Base-by-base conservation (phyloP, 2,888 invertebrate species). In the Bombyx huttoni region DNA sequence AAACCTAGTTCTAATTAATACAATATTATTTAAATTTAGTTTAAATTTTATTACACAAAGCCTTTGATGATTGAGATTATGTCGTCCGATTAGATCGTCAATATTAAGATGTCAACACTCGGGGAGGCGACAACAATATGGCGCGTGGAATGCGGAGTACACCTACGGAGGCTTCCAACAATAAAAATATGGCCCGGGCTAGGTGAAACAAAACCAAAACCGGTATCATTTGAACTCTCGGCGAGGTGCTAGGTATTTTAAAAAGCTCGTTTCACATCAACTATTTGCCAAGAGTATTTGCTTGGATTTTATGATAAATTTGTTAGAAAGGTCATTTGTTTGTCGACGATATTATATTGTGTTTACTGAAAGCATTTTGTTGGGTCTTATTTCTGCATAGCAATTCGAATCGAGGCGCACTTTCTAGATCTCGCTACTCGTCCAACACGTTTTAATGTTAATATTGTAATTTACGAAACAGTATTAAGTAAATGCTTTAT, bases 141-240 rank as follows among this genome's bases (percentile, higher is more conserved):
- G 65, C 24, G 24, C 34, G 62, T 62, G 61, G 64, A 64, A 64
- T 34, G 12, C 67, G 58, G 62, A 67, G 57, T 70, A 73, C 79
- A 76, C 78, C 77, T 73, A 75, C 70, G 47, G 47, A 49, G 1
- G 24, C 24, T 24, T 24, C 24, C 24, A 24, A 52, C 62, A 64
- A 73, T 76, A 75, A 75, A 75, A 74, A 64, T 60, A 59, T 60
- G 80, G 82, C 78, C 56, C 58, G 58, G 78, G 83, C 80, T 60
- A 72, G 71, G 81, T 73, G 79, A 81, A 81, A 82, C 69, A 66
- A 70, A 62, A 54, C 52, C 58, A 46, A 40, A 51, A 51, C 72
- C 76, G 75, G 34, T 54, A 49, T 64, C 67, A 53, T 55, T 56
- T 61, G 75, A 73, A 47, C 75, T 57, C 52, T 56, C 51, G 53